Conservation (phyloP, 2,113 vertebrate species). For the Brachyhypopomus gauderio region DNA sequence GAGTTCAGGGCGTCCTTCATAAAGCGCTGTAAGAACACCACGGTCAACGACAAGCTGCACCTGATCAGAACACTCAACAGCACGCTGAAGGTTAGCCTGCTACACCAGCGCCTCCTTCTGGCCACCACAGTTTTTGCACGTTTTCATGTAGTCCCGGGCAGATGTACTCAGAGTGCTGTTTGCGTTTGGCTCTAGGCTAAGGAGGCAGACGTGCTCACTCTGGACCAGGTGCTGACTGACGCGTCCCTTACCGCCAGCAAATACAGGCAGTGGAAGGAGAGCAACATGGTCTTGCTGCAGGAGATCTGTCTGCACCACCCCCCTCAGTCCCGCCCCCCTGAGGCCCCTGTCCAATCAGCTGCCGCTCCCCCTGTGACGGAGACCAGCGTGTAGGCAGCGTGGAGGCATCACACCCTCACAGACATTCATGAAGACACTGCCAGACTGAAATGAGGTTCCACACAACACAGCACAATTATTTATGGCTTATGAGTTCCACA, state of each 20-base stretch:
- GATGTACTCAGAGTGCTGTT: not conserved
- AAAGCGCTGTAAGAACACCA: conserved; percentile 91
- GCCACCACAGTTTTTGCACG: too few relatives aligned
- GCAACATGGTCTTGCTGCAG: conserved; percentile 83
- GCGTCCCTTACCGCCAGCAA: conserved; percentile 80
- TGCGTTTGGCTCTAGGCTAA: conserved; percentile 80
- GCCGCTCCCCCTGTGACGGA: conserved; percentile 61
- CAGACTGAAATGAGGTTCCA: not conserved
- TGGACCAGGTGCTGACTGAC: conserved; percentile 87
- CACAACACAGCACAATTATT: not conserved
- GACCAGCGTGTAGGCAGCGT: conserved; percentile 66
- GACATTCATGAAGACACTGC: not conserved
- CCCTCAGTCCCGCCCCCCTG: conserved; percentile 60
- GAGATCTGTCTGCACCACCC: conserved; percentile 78
- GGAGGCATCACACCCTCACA: not conserved
- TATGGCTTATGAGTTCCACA: not conserved
- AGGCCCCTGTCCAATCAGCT: conserved; percentile 50
- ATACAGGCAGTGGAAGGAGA: conserved; percentile 90
- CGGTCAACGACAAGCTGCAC: conserved; percentile 91
- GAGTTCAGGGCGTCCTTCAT: conserved; percentile 94
- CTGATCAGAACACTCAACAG: conserved; percentile 90
- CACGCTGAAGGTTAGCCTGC: conserved; percentile 87
- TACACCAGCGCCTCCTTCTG: not conserved
- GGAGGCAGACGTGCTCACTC: conserved; percentile 86
- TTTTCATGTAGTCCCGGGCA: too few relatives aligned